Base-by-base conservation (phyloP, 2,797 vertebrate genomes). In the Intellagama lesueurii region DNA sequence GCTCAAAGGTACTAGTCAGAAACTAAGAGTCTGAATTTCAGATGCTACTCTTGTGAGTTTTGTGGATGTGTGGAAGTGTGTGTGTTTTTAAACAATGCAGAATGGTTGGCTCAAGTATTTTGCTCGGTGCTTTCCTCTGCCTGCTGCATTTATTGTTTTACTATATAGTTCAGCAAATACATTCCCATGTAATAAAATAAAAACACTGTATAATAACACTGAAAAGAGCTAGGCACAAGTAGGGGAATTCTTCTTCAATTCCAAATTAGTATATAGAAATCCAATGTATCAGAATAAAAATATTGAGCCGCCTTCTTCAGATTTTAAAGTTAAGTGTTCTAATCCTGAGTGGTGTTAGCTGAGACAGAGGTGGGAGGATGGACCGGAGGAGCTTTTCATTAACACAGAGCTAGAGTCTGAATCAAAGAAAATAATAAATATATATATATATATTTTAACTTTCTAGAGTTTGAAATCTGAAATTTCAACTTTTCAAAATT, bases 1-100 rank as follows among this genome's bases (percentile, higher is more conserved):
- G 87, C 73, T 93, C 91, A 95, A 94, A 91, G 93, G 87, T 90
- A 90, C 84, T 83, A 82, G 84, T 94, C 91, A 91, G 87, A 85
- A 14, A 28, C 44, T 68, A 12, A 76, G 11, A 44, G 56, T 83
- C 56, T 47, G 83, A 32, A 83, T 90, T 93, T 94, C 90, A 40
- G n/a, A 88, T 7, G 26, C 47, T 88, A 52, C 12, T 77, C 11
- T 70, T 82, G 60, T 81, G 44, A 86, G 77, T 49, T 81, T 66
- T n/a, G 11, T 69, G 73, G 32, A 16, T 19, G 76, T 60, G 5
- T 70, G 47, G 52, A 35, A 40, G 3, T 85, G 32, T 40, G 60
- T 60, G 52, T 64, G 17, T 88, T 92, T 92, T 87, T 90, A 92
- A 91, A 92, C 83, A 93, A 81, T 86, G 82, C 0, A 0, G 9